Conservation (phyloP, 2,113 vertebrate species). For the Petrocephalus microphthalmus region DNA sequence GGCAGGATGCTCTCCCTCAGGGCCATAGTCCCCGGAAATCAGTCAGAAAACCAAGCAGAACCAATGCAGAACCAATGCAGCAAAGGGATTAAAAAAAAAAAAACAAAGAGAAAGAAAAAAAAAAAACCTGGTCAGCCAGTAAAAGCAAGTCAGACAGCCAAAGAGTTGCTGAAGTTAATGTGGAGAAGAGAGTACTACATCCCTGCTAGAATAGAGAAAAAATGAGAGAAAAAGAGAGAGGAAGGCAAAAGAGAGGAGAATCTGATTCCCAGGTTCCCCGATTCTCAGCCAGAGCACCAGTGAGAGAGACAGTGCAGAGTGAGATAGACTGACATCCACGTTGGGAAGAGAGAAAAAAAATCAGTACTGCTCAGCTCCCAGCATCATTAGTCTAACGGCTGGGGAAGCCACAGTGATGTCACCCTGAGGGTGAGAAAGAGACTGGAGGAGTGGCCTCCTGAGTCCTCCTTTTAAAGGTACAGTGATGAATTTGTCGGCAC, state of each 20-base stretch:
- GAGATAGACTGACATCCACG: conserved; percentile 12
- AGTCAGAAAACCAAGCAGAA: neutral
- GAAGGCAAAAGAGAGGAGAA: conserved; percentile 29
- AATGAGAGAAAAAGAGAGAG: conserved; percentile 31
- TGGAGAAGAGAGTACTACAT: conserved; percentile 38
- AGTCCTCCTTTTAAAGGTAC: conserved; percentile 55
- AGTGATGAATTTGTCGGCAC: conserved; percentile 9
- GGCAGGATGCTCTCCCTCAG: conserved; percentile 77
- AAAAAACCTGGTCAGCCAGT: neutral
- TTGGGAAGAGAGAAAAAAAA: conserved; percentile 25
- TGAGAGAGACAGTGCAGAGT: conserved; percentile 18
- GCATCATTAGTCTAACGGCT: conserved; percentile 43
- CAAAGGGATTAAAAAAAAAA: neutral
- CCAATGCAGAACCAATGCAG: neutral
- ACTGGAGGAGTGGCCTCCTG: neutral
- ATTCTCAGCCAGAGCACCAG: conserved; percentile 17
- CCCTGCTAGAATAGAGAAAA: conserved; percentile 29
- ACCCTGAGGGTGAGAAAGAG: conserved; percentile 27
- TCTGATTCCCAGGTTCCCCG: neutral
- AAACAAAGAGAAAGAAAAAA: neutral
- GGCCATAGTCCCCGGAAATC: conserved; percentile 58
- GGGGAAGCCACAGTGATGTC: conserved; percentile 55
- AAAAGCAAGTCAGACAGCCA: conserved; percentile 5
- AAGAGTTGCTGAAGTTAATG: conserved; percentile 12
- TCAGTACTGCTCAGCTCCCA: conserved; percentile 27